A percentile compares a stretch with the other conserved stretches of the same genome.
Conservation (phyloP, 2,888 invertebrate species). For the Trichogramma dendrolimi region DNA sequence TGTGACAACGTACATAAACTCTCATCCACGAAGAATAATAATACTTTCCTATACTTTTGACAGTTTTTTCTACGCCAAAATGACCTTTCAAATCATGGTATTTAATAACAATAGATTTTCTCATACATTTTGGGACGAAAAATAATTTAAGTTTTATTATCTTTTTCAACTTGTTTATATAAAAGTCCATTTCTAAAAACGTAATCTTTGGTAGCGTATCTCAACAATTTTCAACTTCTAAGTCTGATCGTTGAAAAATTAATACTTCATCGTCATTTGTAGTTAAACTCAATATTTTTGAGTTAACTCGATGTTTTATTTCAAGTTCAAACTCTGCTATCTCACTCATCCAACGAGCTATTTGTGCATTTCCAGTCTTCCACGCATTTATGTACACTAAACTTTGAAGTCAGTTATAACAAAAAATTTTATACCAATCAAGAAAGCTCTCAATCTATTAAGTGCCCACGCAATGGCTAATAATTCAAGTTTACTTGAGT, state of each 20-base stretch:
- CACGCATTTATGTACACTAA: too few relatives aligned
- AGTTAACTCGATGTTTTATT: too few relatives aligned
- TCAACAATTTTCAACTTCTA: conserved; percentile 3
- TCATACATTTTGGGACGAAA: conserved; percentile 15
- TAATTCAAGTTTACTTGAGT: conserved; percentile 17
- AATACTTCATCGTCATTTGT: too few relatives aligned
- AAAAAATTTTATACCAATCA: conserved; percentile 9
- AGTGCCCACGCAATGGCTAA: conserved; percentile 21
- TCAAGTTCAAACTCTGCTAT: too few relatives aligned
- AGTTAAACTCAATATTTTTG: too few relatives aligned
- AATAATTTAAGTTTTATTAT: background rate
- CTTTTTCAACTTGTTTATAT: background rate
- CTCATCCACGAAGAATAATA: conserved; percentile 31
- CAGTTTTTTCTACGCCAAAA: conserved; percentile 22
- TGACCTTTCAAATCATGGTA: too few relatives aligned
- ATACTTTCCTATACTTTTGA: conserved; percentile 16
- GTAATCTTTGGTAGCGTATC: background rate
- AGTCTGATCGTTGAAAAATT: background rate
- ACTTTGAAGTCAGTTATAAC: too few relatives aligned
- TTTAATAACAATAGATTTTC: conserved; percentile 11
- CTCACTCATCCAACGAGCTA: too few relatives aligned
- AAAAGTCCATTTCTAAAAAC: conserved; percentile 6
- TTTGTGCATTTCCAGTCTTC: too few relatives aligned
- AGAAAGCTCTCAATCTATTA: conserved; percentile 12
- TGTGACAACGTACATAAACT: conserved; percentile 19